Conservation (phyloP, 2,113 vertebrate genomes). For the Neolamprologus falcicula region DNA sequence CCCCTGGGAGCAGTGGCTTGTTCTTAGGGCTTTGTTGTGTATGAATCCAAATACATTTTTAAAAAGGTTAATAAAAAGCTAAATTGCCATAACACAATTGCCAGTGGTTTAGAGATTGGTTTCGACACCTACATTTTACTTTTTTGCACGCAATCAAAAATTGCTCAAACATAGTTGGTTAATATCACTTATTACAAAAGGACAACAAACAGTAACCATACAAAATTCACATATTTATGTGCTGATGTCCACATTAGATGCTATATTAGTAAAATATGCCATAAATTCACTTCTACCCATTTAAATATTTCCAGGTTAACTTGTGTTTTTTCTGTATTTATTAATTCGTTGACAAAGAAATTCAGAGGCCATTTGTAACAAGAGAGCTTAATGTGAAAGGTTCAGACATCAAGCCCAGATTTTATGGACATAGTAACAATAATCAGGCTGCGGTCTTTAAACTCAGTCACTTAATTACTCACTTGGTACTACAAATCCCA, state of each 20-base stretch:
- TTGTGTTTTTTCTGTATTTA: neutral
- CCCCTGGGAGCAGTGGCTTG: neutral
- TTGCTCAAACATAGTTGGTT: neutral
- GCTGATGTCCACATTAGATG: neutral
- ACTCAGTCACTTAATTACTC: accelerated
- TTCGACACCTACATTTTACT: neutral
- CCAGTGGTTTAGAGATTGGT: neutral
- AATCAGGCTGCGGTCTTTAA: neutral
- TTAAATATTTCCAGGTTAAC: neutral
- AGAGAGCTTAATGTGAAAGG: neutral
- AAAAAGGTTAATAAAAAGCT: neutral
- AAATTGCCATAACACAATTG: neutral
- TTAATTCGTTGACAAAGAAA: neutral
- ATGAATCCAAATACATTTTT: neutral
- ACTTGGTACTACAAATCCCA: neutral
- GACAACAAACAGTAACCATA: neutral
- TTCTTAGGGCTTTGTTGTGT: neutral
- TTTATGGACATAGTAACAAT: neutral
- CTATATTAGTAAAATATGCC: neutral
- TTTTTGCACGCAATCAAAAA: neutral
- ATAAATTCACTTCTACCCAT: neutral
- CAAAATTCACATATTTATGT: accelerated
- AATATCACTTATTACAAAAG: neutral
- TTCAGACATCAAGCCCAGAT: neutral
- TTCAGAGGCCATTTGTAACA: neutral